A percentile compares a stretch with the other conserved stretches of the same genome.
phyloP scores from a whole-genome alignment of 2,888 invertebrate species.

The Mimachlamys varia region DNA sequence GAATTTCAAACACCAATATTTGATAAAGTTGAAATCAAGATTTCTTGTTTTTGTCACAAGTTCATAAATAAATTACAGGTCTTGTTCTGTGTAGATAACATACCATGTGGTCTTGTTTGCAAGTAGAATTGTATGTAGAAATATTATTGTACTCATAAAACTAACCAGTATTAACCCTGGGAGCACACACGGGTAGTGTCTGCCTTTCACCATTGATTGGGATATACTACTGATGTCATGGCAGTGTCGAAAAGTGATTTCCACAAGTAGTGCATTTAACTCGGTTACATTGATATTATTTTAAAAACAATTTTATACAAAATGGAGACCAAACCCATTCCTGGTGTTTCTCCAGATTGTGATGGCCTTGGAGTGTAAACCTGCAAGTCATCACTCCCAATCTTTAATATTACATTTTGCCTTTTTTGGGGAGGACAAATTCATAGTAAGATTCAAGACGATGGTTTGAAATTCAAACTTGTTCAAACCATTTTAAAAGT shows the following conservation, averaged over 20 bases:
- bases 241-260: background rate
- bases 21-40: background rate
- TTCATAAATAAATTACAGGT: background rate
- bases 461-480: no score
- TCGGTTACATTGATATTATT: background rate
- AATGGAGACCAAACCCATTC: no score
- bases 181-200: background rate
- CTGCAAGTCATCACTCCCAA: no score
- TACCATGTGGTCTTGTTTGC: slow-evolving; percentile 15
- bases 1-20: background rate
- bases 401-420: no score
- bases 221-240: background rate
- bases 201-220: background rate
- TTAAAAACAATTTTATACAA: background rate
- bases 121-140: background rate
- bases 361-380: no score
- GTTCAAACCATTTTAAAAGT: no score
- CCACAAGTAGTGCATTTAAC: background rate
- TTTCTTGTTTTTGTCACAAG: background rate
- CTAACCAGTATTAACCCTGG: slow-evolving; percentile 1
- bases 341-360: no score
- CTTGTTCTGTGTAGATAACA: background rate
- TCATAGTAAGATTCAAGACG: no score
- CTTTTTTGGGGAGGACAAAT: no score
- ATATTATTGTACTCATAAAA: background rate